Evolutionary conservation across 64 coral and sea anemone species (phyloP).

Genomic region (Actinia tenebrosa): DNA sequence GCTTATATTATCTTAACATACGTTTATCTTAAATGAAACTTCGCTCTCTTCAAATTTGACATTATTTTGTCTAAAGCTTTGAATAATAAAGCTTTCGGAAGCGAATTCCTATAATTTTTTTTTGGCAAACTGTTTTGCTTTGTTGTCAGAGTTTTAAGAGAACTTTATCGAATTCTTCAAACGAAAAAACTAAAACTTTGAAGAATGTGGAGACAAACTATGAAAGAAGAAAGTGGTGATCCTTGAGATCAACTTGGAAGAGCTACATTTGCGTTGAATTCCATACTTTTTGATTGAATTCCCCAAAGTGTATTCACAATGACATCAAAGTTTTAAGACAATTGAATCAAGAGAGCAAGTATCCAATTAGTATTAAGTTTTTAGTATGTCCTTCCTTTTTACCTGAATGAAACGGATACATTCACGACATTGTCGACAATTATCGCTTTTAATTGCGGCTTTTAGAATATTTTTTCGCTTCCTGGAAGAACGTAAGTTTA

Average conservation of each 20-base stretch:
- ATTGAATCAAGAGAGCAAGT: not conserved
- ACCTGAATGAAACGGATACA: not conserved
- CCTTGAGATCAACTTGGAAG: not conserved
- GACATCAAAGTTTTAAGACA: not conserved
- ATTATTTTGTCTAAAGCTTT: too few species aligned
- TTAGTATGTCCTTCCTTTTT: not conserved
- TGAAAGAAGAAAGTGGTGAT: too few species aligned
- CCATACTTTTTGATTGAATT: not conserved
- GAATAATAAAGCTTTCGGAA: not conserved
- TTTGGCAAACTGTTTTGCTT: too few species aligned
- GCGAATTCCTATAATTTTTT: not conserved
- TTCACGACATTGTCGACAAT: not conserved
- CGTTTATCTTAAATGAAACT: too few species aligned
- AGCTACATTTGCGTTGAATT: not conserved
- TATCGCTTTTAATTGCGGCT: conserved; percentile 1
- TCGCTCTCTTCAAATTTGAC: not conserved
- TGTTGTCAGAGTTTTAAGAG: too few species aligned
- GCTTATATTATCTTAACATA: too few species aligned
- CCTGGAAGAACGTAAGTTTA: conserved; percentile 3
- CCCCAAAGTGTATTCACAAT: not conserved
- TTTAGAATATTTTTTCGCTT: not conserved
- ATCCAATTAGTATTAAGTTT: conserved; percentile 9
- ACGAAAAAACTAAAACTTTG: too few species aligned
- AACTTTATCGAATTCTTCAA: too few species aligned
- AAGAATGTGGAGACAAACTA: too few species aligned